Percentiles rank a stretch among this genome's conserved stretches.
Conservation (phyloP, 2,113 vertebrate species). For the Xenopus borealis region DNA sequence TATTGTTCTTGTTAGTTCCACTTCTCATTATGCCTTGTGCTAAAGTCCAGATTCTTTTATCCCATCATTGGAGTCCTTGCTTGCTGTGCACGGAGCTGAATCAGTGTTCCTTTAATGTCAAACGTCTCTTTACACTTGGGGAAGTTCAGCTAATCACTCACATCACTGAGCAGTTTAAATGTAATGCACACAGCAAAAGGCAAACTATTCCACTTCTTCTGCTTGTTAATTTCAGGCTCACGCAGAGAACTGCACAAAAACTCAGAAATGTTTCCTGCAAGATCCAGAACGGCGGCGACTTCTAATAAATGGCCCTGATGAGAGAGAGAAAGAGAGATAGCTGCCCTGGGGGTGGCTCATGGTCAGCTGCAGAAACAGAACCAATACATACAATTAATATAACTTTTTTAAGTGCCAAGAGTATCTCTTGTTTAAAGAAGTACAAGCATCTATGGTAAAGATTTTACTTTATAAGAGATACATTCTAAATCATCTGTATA, state of each 20-base stretch:
- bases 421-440: too few species aligned
- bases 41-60: background rate
- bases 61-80: background rate
- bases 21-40: background rate
- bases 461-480: too few species aligned
- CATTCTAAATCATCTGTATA: too few species aligned
- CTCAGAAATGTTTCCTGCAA: background rate
- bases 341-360: background rate
- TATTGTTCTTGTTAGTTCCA: too few species aligned
- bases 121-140: background rate
- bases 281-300: background rate
- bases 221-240: slow-evolving; percentile 22
- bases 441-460: too few species aligned
- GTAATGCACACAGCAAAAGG: background rate
- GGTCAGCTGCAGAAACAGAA: background rate
- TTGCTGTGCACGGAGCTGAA: background rate
- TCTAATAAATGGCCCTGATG: background rate
- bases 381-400: background rate
- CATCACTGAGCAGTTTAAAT: background rate
- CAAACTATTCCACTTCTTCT: background rate
- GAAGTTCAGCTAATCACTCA: slow-evolving; percentile 14
- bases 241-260: background rate
- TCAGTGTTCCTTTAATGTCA: background rate
- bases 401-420: too few species aligned
- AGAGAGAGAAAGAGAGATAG: background rate